These are phyloP conservation scores for Amphibalanus amphitrite DNA, from an alignment of 1,140 invertebrate genomes.

Conservation along the genomic window DNA sequence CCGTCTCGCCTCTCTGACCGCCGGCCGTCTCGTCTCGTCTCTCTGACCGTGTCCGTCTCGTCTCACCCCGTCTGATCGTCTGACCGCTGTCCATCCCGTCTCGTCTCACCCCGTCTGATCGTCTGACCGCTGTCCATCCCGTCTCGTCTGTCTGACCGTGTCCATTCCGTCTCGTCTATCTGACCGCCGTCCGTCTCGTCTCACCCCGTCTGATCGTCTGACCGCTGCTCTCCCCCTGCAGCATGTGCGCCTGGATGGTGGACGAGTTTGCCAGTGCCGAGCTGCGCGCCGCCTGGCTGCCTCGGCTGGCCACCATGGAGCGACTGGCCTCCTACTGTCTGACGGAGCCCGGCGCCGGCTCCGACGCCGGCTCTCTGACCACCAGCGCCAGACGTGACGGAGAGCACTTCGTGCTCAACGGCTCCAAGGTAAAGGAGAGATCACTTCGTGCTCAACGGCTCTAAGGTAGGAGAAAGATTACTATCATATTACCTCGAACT, in stretches of 20 bases:
- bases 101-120: too few species aligned
- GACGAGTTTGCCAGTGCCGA: slow-evolving; percentile 62
- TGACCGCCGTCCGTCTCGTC: not conserved
- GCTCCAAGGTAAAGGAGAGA: slow-evolving; percentile 38
- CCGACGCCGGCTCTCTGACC: slow-evolving; percentile 30
- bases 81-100: too few species aligned
- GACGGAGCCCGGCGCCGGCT: slow-evolving; percentile 36
- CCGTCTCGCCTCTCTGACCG: too few species aligned
- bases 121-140: too few species aligned
- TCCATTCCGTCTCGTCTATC: too few species aligned
- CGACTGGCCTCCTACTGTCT: slow-evolving; percentile 42
- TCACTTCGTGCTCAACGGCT: too few species aligned
- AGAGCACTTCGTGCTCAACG: slow-evolving; percentile 34
- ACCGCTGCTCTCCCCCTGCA: slow-evolving; percentile 19
- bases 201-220: not conserved
- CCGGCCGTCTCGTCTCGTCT: too few species aligned
- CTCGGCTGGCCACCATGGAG: slow-evolving; percentile 51
- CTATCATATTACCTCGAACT: too few species aligned
- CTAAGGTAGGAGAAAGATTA: too few species aligned
- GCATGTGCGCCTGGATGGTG: slow-evolving; percentile 50
- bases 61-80: too few species aligned
- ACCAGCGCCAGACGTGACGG: slow-evolving; percentile 31
- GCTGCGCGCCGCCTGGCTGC: slow-evolving; percentile 74
- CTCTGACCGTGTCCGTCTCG: too few species aligned
- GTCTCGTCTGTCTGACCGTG: too few species aligned